Conservation (phyloP, 2,797 vertebrate species). For the Scarus forsteni region DNA sequence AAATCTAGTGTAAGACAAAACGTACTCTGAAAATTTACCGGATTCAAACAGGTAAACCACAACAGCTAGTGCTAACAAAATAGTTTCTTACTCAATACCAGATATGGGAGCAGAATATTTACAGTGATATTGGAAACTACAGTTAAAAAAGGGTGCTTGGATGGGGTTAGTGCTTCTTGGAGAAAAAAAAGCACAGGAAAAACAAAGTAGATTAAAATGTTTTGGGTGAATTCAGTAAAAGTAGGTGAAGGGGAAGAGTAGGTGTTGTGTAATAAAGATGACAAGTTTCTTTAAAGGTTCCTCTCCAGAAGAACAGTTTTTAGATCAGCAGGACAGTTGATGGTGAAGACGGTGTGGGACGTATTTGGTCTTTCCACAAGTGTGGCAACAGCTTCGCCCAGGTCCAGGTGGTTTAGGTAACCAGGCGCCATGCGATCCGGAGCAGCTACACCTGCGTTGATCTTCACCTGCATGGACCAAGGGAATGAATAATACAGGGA, state of each 20-base stretch:
- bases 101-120: conserved; percentile 25
- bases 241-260: conserved; percentile 3
- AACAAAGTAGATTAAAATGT: conserved; percentile 22
- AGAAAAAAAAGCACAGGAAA: background rate
- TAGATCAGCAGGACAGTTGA: conserved; percentile 83
- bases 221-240: conserved; percentile 23
- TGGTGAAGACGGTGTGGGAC: conserved; percentile 79
- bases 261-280: background rate
- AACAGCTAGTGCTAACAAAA: conserved; percentile 61
- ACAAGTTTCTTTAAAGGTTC: conserved; percentile 62
- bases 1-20: background rate
- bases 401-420: conserved; percentile 84
- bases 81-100: conserved; percentile 3
- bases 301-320: conserved; percentile 79
- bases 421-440: conserved; percentile 81
- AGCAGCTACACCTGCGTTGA: conserved; percentile 85
- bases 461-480: conserved; percentile 81
- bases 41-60: conserved; percentile 26
- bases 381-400: conserved; percentile 78
- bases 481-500: background rate
- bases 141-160: background rate
- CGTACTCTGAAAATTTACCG: background rate
- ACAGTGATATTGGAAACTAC: conserved; percentile 10
- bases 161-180: conserved; percentile 11
- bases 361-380: conserved; percentile 74